Conservation (phyloP, 2,797 vertebrate species). For the Denticeps clupeoides region DNA sequence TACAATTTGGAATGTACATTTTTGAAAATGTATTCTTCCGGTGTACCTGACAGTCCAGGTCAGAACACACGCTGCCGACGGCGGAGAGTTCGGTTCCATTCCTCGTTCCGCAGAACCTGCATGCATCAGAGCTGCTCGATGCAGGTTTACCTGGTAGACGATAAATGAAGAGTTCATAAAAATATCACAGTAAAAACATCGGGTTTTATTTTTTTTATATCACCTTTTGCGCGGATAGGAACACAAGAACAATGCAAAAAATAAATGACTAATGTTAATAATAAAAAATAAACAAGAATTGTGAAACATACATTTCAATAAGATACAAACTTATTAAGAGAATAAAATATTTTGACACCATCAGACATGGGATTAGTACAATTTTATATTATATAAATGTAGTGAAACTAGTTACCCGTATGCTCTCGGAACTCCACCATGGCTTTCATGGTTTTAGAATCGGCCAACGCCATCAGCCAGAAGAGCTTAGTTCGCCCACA, state of each 20-base stretch:
- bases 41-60: slow-evolving; percentile 88
- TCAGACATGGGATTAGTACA: too few relatives aligned
- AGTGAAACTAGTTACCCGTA: slow-evolving; percentile 66
- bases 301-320: too few relatives aligned
- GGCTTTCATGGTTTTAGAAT: slow-evolving; percentile 99
- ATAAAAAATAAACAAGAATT: background rate
- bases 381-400: background rate
- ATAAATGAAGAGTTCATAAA: background rate
- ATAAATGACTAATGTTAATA: background rate
- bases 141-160: slow-evolving; percentile 78
- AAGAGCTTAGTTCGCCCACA: slow-evolving; percentile 97
- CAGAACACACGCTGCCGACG: slow-evolving; percentile 93
- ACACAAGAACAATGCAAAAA: background rate
- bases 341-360: too few relatives aligned
- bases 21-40: too few relatives aligned
- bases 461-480: slow-evolving; percentile 97
- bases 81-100: slow-evolving; percentile 91
- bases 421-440: slow-evolving; percentile 99
- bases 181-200: background rate
- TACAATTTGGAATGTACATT: background rate
- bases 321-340: too few relatives aligned
- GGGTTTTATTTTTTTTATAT: too few relatives aligned
- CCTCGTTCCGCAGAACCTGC: slow-evolving; percentile 94
- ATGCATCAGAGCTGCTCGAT: slow-evolving; percentile 90
- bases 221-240: too few relatives aligned